Evolutionary conservation across 2,797 vertebrate species (phyloP), one percentile per base, ranked within the genome.

Genomic region (Phataginus tricuspis): DNA sequence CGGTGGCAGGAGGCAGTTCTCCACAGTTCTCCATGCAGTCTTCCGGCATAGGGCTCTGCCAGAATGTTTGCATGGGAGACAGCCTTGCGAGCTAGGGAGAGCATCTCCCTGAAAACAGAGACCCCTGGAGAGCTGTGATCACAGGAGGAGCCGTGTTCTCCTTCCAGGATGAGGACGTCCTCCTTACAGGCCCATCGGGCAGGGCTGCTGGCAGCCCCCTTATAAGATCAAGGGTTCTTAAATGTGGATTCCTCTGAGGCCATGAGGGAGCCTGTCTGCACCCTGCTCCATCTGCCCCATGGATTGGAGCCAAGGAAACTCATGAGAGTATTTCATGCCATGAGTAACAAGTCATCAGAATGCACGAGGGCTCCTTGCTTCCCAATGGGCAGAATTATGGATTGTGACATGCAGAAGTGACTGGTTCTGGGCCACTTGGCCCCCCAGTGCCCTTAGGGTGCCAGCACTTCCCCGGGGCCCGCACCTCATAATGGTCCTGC

Each of bases 391-490:
- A 3, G 25, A 5, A 34, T 11, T 10, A 15, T 5, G 1, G 13
- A 2, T 7, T n/a, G 7, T 0, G 1, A 42, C 2, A 21, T 8
- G 21, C 8, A 49, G 10, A 64, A 1, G 31, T 68, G 66, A 68
- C 42, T 7, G 0, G 12, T 34, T 29, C 31, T 5, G 16, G 19
- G 29, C 39, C 21, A 10, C 42, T 16, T 15, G 2, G 16, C 2
- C 4, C 13, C 13, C n/a, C 59, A 1, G 4, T 19, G 39, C 2
- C 2, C 27, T 71, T 8, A 2, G 59, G 34, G 8, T 53, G 4
- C 27, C 1, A 0, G 27, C 1, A 6, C 14, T 66, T 27, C 2
- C 25, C 51, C 34, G 18, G 14, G 55, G 51, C 51, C 37, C 66
- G 21, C 11, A 27, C 27, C 37, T 39, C 18, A 3, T 18, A 7